Evolutionary conservation across 2,888 invertebrate genomes (phyloP).

Genomic region (Drosophila subquinaria): DNA sequence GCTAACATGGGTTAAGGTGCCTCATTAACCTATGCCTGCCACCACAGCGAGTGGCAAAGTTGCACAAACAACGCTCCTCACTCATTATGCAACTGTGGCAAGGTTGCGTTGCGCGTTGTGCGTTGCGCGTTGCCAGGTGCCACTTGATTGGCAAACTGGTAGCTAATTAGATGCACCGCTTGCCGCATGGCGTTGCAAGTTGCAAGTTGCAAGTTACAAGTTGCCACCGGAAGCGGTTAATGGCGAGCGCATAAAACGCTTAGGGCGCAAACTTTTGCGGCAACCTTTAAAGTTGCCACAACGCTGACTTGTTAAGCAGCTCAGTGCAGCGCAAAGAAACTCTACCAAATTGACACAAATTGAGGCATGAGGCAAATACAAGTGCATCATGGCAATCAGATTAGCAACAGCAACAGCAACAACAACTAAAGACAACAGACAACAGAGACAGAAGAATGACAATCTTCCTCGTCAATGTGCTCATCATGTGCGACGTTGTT

Average conservation of each 20-base stretch:
- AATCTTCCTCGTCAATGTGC: conserved; percentile 44
- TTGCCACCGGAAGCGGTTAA: conserved; percentile 27
- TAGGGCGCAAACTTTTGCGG: conserved; percentile 18
- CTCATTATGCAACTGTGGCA: conserved; percentile 48
- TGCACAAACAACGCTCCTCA: conserved; percentile 3
- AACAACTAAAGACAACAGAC: conserved; percentile 8
- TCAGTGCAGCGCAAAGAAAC: conserved; percentile 37
- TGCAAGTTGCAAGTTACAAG: neutral
- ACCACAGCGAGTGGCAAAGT: conserved; percentile 8
- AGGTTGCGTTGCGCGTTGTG: conserved; percentile 16
- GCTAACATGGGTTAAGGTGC: conserved; percentile 67
- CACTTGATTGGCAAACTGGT: conserved; percentile 31
- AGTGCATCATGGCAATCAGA: conserved; percentile 72
- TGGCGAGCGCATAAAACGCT: conserved; percentile 34
- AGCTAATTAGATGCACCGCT: conserved; percentile 42
- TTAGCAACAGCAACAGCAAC: conserved; percentile 44
- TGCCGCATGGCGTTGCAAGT: conserved; percentile 3
- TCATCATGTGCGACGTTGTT: conserved; percentile 57
- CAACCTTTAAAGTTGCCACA: conserved; percentile 27
- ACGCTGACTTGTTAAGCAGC: conserved; percentile 28
- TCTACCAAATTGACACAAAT: conserved; percentile 71
- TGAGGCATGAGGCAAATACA: conserved; percentile 58
- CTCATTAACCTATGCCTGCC: conserved; percentile 56
- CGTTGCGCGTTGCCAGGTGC: conserved; percentile 18
- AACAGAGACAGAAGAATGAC: conserved; percentile 5